Base-by-base conservation (phyloP, 2,113 vertebrate species). In the Vicugna pacos region DNA sequence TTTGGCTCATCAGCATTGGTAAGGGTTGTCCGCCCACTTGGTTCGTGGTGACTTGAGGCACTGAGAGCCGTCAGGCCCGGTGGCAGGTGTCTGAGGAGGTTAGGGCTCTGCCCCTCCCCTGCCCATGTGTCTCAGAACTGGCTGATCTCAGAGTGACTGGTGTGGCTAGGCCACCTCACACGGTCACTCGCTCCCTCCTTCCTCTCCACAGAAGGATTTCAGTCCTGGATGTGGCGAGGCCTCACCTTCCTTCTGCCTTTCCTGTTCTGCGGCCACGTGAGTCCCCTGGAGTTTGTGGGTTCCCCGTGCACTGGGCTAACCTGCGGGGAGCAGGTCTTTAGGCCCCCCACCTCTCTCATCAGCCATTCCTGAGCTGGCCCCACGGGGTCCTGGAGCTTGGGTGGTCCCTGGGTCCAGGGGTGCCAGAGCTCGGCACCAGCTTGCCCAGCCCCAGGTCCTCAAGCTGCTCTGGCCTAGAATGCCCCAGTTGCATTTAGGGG, bases 141-240 rank as follows among this genome's bases (percentile, higher is more conserved):
- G 54, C 50, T 48, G 0, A 42, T 28, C 30, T 52, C 7, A 8
- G 81, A 65, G 38, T 30, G 13, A 22, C 17, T 15, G 70, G 16
- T 14, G 0, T 2, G 67, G 48, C 65, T 1, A 13, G 62, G 56
- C 81, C 60, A 64, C 17, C 26, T 60, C 70, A 65, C 0, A 4
- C 6, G 17, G 93, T 12, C 54, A 32, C 30, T 6, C 1, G 3
- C 20, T 28, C 32, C 52, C 56, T 95, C 10, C 22, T 69, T 82
- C 93, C 80, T 77, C 94, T 93, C 98, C 94, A 13, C 98, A 99
- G 99, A 99, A 98, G 99, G 99, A 50, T 99, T 99, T 98, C 99
- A 99, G 98, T 99, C 99, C 26, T 99, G 99, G 99, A 99, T 99
- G 99, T 99, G 99, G 99, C 98, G 99, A 92, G 99, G 99, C 8